Base-by-base conservation (phyloP, 2,113 vertebrate genomes). In the Burhinus bistriatus region DNA sequence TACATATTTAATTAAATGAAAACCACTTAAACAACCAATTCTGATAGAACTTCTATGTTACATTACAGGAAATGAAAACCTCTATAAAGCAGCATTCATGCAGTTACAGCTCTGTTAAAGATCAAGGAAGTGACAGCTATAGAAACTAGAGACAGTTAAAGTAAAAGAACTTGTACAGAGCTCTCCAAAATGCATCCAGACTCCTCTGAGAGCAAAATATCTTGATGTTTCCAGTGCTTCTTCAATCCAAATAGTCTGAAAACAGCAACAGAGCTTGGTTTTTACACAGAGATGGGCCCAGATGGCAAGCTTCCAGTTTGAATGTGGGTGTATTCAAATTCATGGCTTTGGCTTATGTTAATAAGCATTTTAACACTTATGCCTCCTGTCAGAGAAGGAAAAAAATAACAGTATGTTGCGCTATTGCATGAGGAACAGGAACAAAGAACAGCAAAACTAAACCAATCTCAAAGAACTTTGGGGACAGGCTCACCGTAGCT, bases 1-100 rank as follows among this genome's bases (percentile, higher is more conserved):
- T 94, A 89, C 22, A 9, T 68, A 88, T 36, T 93, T 84, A 95
- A 95, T 91, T 79, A 80, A 93, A 93, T 68, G 45, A 88, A 92
- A 94, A 69, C 62, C n/a, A 64, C 70, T 94, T 84, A 77, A 81
- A 66, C 71, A 65, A 62, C 29, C 80, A 82, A 15, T 66, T 90
- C 55, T 64, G 40, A 92, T 18, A 91, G 27, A 83, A 82, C 34
- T 55, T 93, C 80, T 71, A 21, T 47, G 68, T 64, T 69, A 36
- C 16, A 32, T 80, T 42, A 71, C 6, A 87, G 54, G 32, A 92
- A 81, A 70, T n/a, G 11, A 86, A 80, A 93, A 82, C 25, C 36
- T 90, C 64, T 68, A 4, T 11, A 44, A 2, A 1, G 44, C 19
- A n/a, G 15, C 20, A 82, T 66, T 82, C 61, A 92, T 57, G 40